These are phyloP conservation scores for Drosophila vallismaia DNA, from an alignment of 2,888 invertebrate species.

Conservation along the genomic window DNA sequence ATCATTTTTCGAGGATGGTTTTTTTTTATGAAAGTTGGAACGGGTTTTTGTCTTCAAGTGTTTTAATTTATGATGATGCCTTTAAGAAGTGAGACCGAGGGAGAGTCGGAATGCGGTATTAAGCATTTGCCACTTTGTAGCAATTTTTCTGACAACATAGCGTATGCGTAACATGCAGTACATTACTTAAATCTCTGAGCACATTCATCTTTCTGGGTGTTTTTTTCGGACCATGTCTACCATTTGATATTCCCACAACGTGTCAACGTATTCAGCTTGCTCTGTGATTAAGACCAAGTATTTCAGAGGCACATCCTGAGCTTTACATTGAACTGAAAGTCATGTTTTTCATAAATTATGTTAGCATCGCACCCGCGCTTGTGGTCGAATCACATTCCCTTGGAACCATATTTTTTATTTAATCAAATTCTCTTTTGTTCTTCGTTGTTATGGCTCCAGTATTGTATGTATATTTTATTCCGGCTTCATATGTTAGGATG, in stretches of 20 bases:
- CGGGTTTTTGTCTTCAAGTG: not conserved
- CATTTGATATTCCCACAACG: constrained; percentile 41
- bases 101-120: constrained; percentile 3
- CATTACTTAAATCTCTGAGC: constrained; percentile 39
- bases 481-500: not conserved
- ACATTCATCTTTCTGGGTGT: constrained; percentile 21
- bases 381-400: constrained; percentile 13
- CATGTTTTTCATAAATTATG: constrained; percentile 29
- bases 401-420: constrained; percentile 4
- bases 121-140: constrained; percentile 31
- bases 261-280: constrained; percentile 36
- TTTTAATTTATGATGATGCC: not conserved
- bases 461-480: not conserved
- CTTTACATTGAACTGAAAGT: constrained; percentile 15
- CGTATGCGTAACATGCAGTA: constrained; percentile 56
- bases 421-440: constrained; percentile 1
- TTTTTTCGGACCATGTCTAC: constrained; percentile 14
- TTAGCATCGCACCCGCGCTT: constrained; percentile 13
- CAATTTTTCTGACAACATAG: constrained; percentile 42
- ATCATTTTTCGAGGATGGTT: not conserved
- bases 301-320: constrained; percentile 16
- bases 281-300: constrained; percentile 34
- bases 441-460: not conserved
- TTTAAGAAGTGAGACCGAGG: not conserved
- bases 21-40: constrained; percentile 3